Percentiles rank a stretch among this genome's conserved stretches.
These are phyloP conservation scores for Enteromius thamalakanensis DNA, from an alignment of 2,797 vertebrate species.

Conservation along the genomic window DNA sequence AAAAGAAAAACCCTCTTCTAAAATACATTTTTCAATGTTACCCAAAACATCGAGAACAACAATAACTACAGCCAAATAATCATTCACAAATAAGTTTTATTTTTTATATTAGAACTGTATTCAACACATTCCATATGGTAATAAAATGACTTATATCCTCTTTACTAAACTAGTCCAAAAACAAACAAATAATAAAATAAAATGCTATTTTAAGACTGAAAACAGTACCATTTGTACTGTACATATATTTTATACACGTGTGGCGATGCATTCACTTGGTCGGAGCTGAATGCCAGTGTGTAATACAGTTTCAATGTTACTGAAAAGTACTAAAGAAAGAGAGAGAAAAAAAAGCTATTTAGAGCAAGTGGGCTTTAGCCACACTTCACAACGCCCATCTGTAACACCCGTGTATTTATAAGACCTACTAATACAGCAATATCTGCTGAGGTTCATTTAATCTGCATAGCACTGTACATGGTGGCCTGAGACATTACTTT, in stretches of 20 bases:
- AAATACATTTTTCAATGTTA: too few species aligned
- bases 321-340: constrained; percentile 72
- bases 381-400: constrained; percentile 65
- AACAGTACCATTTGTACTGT: constrained; percentile 76
- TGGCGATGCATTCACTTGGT: constrained; percentile 73
- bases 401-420: constrained; percentile 69
- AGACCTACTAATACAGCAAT: constrained; percentile 37
- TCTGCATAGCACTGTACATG: constrained; percentile 56
- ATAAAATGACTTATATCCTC: constrained; percentile 79
- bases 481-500: constrained; percentile 47
- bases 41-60: not conserved
- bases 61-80: constrained; percentile 48
- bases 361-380: constrained; percentile 70
- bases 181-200: constrained; percentile 62
- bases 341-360: constrained; percentile 66
- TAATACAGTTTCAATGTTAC: constrained; percentile 70
- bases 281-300: constrained; percentile 65
- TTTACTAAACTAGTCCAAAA: constrained; percentile 72
- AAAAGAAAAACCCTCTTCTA: too few species aligned
- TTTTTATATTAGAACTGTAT: constrained; percentile 81
- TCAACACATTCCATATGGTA: constrained; percentile 79
- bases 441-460: constrained; percentile 44
- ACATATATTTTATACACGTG: constrained; percentile 77
- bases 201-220: constrained; percentile 79
- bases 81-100: constrained; percentile 84